Base-by-base conservation (phyloP, 2,888 invertebrate genomes). In the Vanessa cardui region DNA sequence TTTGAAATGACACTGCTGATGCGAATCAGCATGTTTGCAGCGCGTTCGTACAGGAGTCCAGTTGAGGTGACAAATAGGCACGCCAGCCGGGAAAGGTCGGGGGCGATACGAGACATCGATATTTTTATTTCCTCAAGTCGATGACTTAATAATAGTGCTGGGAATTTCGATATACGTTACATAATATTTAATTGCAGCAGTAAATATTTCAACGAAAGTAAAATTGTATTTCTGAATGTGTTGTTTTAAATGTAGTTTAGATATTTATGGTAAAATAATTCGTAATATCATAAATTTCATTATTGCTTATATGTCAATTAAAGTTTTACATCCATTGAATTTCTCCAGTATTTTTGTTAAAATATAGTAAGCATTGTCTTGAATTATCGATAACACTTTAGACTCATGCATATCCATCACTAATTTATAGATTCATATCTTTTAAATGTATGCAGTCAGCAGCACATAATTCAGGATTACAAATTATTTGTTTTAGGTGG, bases 401-500 rank as follows among this genome's bases (percentile, higher is more conserved):
- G 73, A 68, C 59, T 50, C 54, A 68, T 31, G 73, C 76, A 74
- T 56, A 31, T 39, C 33, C 90, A 86, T 81, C 92, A 80, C 88
- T 91, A 65, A 74, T 83, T 86, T 88, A 87, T 87, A 91, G 92
- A 92, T 92, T 84, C 87, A 87, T 92, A 92, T 92, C 92, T 90
- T 84, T 89, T 88, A 88, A 91, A 92, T 91, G 90, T 92, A 92
- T 92, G 92, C 90, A 90, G 88, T 90, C 91, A 90, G 88, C 91
- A 85, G 90, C 88, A 85, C 89, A 92, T 92, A 92, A 92, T 90
- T 92, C 92, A 92, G 90, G 85, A 84, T 88, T 92, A 92, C 92
- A 92, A 92, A 92, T 92, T 91, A 90, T 92, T 92, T 92, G 91
- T 92, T 92, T 92, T 91, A 92, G 88, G 88, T 79, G 78, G 87